Evolutionary conservation across 1,140 invertebrate genomes (phyloP).

Genomic region (Pygmarrhopalites habei): DNA sequence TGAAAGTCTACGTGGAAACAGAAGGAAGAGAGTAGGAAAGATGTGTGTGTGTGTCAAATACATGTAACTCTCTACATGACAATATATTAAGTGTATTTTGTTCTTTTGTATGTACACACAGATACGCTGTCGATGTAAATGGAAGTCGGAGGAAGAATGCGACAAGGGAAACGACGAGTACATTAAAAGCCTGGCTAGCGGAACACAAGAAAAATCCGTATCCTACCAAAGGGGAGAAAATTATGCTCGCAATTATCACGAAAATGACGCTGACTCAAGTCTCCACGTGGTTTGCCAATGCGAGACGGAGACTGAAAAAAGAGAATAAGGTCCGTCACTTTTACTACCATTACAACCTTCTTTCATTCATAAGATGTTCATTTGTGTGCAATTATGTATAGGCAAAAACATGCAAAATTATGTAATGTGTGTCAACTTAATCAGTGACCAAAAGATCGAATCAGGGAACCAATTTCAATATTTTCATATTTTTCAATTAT

Average conservation of each 20-base stretch:
- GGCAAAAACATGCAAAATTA: too few species aligned
- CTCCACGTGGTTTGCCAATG: conserved; percentile 66
- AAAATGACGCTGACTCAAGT: conserved; percentile 59
- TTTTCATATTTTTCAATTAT: too few species aligned
- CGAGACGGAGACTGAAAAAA: conserved; percentile 56
- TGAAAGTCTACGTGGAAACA: too few species aligned
- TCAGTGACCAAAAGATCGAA: too few species aligned
- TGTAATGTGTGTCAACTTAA: too few species aligned
- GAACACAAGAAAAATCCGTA: conserved; percentile 60
- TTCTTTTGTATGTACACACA: too few species aligned
- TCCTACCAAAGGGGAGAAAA: conserved; percentile 60
- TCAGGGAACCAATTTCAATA: too few species aligned
- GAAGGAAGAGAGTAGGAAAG: not conserved
- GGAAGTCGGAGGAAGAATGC: conserved; percentile 91
- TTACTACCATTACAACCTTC: too few species aligned
- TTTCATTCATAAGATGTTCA: too few species aligned
- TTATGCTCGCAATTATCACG: conserved; percentile 58
- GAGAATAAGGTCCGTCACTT: too few species aligned
- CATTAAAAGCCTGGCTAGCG: conserved; percentile 86
- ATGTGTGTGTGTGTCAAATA: too few species aligned
- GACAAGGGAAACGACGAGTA: conserved; percentile 92
- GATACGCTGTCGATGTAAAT: conserved; percentile 83
- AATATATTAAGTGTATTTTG: conserved; percentile 1
- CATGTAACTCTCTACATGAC: not conserved
- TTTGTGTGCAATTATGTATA: too few species aligned